Evolutionary conservation across 1,140 invertebrate species (phyloP), one percentile per base, ranked within the genome.

Genomic region (Cotesia vestalis): DNA sequence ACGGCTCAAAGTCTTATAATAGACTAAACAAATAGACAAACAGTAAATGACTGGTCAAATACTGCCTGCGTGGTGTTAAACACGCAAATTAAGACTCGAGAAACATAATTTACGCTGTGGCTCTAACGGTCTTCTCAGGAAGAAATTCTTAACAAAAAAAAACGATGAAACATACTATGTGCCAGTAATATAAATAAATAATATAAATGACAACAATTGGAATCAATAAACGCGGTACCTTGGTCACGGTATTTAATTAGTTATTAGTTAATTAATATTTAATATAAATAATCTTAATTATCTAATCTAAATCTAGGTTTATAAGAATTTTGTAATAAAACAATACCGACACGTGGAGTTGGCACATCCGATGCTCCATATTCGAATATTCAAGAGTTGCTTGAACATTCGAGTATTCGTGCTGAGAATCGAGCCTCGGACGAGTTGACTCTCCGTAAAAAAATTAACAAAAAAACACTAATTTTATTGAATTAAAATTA

Each of bases 341-440:
- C 38, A 35, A 63, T 63, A 36, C 12, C 62, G 59, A 73, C 66
- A 71, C 63, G 36, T 55, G 36, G 52, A 74, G 69, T 69, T 60
- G 52, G 76, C 75, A 72, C 52, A 69, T 73, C 20, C 76, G 79
- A 83, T 73, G 77, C 77, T 84, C 83, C 80, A 84, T 84, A 86
- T 80, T 80, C 84, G 85, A 84, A 82, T 77, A 62, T 78, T 85
- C 81, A 86, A 86, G 83, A 86, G 66, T 86, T 84, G 77, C 84
- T 85, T 84, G 84, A 83, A 78, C 70, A 72, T 85, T 86, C 82
- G 84, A 82, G 81, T 85, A 85, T 86, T 80, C 84, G 82, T 82
- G 80, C 81, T 84, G 79, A 77, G 79, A 84, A 83, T 83, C 80
- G 84, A 85, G 80, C 74, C 64, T 83, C 79, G 76, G 73, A 79